phyloP scores from a whole-genome alignment of 2,888 invertebrate genomes.

The Athalia cordata region DNA sequence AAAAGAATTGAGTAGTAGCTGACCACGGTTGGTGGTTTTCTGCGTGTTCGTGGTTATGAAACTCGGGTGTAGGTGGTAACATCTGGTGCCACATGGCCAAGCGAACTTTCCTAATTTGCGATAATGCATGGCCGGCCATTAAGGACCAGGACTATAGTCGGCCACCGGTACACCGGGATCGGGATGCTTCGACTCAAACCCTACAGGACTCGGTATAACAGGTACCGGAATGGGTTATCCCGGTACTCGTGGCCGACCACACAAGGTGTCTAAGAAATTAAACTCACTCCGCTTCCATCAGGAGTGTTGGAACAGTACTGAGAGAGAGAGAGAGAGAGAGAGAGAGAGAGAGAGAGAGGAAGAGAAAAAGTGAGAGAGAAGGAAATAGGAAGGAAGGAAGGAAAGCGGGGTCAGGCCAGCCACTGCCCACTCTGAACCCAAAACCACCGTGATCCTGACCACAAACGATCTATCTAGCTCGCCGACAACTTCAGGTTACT shows the following conservation, averaged over 20 bases:
- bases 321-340: too few species aligned
- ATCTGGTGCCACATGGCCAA: conserved; percentile 68
- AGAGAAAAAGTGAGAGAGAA: too few species aligned
- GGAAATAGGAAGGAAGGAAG: neutral
- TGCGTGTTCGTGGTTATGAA: neutral
- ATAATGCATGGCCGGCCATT: conserved; percentile 70
- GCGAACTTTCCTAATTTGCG: conserved; percentile 71
- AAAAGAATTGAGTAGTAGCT: too few species aligned
- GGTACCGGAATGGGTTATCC: conserved; percentile 34
- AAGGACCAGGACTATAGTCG: conserved; percentile 56
- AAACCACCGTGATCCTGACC: conserved; percentile 15
- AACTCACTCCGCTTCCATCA: conserved; percentile 8
- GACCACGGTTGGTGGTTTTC: too few species aligned
- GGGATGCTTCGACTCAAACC: conserved; percentile 40
- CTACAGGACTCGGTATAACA: conserved; percentile 19
- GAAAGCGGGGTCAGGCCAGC: conserved; percentile 17
- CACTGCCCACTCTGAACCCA: neutral
- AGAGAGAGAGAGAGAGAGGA: too few species aligned
- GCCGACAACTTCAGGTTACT: conserved; percentile 25
- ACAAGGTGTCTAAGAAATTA: conserved; percentile 42
- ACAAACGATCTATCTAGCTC: conserved; percentile 28
- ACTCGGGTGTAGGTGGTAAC: conserved; percentile 59
- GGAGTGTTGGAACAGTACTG: neutral
- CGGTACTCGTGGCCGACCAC: conserved; percentile 13
- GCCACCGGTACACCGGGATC: conserved; percentile 8